These are phyloP conservation scores for Brachionus angularis DNA, from an alignment of 1,140 invertebrate species.

Conservation along the genomic window DNA sequence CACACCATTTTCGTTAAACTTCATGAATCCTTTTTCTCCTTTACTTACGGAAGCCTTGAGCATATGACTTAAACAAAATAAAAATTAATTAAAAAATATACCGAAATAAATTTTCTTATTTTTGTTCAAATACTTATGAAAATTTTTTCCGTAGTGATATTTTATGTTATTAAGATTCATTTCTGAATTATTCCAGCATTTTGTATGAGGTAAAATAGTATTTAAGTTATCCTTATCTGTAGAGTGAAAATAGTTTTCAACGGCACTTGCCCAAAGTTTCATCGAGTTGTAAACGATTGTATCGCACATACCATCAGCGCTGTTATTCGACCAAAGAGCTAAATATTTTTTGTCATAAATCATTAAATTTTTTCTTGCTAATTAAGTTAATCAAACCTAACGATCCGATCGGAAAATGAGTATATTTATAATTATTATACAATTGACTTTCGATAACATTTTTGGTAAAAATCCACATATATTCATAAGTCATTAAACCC, in stretches of 20 bases:
- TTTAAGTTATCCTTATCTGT: constrained; percentile 21
- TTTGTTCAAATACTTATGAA: constrained; percentile 62
- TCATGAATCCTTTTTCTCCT: constrained; percentile 48
- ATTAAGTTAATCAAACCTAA: constrained; percentile 64
- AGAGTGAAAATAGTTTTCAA: constrained; percentile 18
- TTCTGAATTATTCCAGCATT: constrained; percentile 38
- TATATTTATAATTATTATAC: constrained; percentile 56
- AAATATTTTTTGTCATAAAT: too few relatives aligned
- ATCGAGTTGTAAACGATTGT: constrained; percentile 38
- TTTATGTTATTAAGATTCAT: background rate
- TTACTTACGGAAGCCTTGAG: constrained; percentile 47
- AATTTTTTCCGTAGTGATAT: constrained; percentile 63
- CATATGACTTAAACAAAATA: constrained; percentile 49
- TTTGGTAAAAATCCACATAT: constrained; percentile 94
- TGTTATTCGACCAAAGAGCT: constrained; percentile 38
- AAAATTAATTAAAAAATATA: constrained; percentile 48
- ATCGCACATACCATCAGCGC: constrained; percentile 11
- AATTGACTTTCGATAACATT: constrained; percentile 68
- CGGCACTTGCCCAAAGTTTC: constrained; percentile 34
- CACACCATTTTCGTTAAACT: constrained; percentile 82
- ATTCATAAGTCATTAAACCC: constrained; percentile 84
- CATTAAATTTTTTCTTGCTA: background rate
- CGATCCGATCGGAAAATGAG: constrained; percentile 84
- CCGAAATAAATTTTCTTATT: constrained; percentile 53
- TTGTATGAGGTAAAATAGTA: constrained; percentile 11